phyloP scores from a whole-genome alignment of 2,888 invertebrate genomes.

The Lottia gigantea region DNA sequence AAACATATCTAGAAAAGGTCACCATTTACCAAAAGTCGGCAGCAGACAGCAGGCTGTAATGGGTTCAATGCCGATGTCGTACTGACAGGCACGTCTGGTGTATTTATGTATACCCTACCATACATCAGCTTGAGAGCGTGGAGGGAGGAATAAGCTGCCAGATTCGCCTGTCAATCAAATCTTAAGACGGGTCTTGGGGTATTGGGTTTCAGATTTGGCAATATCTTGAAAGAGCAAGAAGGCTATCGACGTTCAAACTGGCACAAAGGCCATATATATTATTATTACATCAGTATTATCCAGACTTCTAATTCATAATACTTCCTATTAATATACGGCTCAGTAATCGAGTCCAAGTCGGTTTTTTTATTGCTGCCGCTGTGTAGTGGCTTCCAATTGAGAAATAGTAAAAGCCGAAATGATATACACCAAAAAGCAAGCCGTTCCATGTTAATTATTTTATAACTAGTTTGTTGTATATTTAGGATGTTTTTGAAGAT shows the following conservation, averaged over 20 bases:
- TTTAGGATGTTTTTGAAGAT: no score
- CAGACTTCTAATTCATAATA: no score
- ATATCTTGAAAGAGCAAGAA: slow-evolving; percentile 5
- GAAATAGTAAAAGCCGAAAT: no score
- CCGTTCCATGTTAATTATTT: slow-evolving; percentile 1
- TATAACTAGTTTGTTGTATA: background rate
- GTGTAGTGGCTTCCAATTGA: no score
- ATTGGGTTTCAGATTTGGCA: slow-evolving; percentile 6
- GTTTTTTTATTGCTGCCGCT: no score
- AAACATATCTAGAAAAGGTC: slow-evolving; percentile 4
- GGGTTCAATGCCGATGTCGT: slow-evolving; percentile 10
- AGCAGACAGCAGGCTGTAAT: background rate
- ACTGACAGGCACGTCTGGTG: background rate
- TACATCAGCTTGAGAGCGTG: background rate
- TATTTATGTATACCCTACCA: slow-evolving; percentile 2
- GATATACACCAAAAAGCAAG: background rate
- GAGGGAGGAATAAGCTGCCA: slow-evolving; percentile 4
- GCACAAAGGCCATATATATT: slow-evolving; percentile 9
- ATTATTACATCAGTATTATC: background rate
- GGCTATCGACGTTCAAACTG: background rate
- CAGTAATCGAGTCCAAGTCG: no score
- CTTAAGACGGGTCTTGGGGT: background rate
- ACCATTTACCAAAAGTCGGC: background rate
- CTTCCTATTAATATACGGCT: no score
- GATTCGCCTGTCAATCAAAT: background rate